Percentiles rank a stretch among this genome's conserved stretches.
phyloP scores from a whole-genome alignment of 64 coral and sea anemone species.

The Dendrophyllia cribrosa region DNA sequence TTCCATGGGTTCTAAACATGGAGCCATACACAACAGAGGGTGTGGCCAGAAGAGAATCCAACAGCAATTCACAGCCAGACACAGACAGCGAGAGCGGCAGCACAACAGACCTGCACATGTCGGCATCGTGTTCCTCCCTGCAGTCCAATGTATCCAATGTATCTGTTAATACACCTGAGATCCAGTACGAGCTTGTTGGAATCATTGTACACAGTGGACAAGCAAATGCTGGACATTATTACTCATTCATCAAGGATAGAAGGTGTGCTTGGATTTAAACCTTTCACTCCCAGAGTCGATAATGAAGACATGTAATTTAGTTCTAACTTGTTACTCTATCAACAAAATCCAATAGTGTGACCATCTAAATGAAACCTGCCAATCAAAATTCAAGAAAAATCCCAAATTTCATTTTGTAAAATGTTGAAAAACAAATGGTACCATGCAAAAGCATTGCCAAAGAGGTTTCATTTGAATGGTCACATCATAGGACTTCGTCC shows the following conservation, averaged over 20 bases:
- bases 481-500: no score
- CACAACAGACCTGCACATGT: conserved; percentile 62
- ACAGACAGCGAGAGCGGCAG: conserved; percentile 81
- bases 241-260: conserved; percentile 89
- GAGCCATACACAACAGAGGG: conserved; percentile 92
- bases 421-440: no score
- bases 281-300: no score
- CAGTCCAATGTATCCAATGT: conserved; percentile 57
- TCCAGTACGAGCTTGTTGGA: conserved; percentile 87
- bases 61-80: conserved; percentile 40
- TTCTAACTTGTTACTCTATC: no score
- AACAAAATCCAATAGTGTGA: no score
- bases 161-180: conserved; percentile 48
- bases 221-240: conserved; percentile 93
- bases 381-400: no score
- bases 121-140: conserved; percentile 73
- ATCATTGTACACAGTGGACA: conserved; percentile 91
- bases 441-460: no score
- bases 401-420: no score
- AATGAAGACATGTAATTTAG: no score
- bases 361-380: no score
- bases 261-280: conserved; percentile 39
- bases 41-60: conserved; percentile 74
- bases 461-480: no score
- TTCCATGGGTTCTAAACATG: conserved; percentile 94